Evolutionary conservation across 2,888 invertebrate species (phyloP).

Genomic region (Dione vanillae): DNA sequence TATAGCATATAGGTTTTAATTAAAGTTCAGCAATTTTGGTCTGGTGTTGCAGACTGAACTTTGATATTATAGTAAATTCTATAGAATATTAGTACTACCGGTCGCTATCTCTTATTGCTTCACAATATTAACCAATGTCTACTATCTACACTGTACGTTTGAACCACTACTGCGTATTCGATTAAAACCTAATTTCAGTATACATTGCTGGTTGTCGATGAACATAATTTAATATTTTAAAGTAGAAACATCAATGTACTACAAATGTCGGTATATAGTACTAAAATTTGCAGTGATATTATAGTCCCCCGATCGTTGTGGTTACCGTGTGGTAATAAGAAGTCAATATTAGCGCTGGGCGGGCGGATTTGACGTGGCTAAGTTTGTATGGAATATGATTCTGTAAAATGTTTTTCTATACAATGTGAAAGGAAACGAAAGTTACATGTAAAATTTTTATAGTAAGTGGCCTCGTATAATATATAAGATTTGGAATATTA

Average conservation of each 20-base stretch:
- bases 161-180: conserved; percentile 37
- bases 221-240: no score
- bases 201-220: conserved; percentile 35
- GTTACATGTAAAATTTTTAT: background rate
- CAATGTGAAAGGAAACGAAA: background rate
- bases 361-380: conserved; percentile 63
- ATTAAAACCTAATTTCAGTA: conserved; percentile 30
- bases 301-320: conserved; percentile 49
- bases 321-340: conserved; percentile 61
- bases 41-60: conserved; percentile 46
- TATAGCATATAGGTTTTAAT: conserved; percentile 19
- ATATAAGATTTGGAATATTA: no score
- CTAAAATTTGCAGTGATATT: conserved; percentile 43
- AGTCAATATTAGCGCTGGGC: conserved; percentile 66
- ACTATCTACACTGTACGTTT: conserved; percentile 25
- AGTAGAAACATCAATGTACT: conserved; percentile 28
- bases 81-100: conserved; percentile 54
- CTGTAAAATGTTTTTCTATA: background rate
- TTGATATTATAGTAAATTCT: conserved; percentile 53
- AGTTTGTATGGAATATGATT: conserved; percentile 55
- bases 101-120: conserved; percentile 55
- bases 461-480: no score
- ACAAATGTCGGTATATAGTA: background rate
- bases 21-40: conserved; percentile 29
- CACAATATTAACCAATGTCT: conserved; percentile 45